Percentiles rank a stretch among this genome's conserved stretches.
These are phyloP conservation scores for Anaspis maculata DNA, from an alignment of 2,888 invertebrate species.

Conservation along the genomic window DNA sequence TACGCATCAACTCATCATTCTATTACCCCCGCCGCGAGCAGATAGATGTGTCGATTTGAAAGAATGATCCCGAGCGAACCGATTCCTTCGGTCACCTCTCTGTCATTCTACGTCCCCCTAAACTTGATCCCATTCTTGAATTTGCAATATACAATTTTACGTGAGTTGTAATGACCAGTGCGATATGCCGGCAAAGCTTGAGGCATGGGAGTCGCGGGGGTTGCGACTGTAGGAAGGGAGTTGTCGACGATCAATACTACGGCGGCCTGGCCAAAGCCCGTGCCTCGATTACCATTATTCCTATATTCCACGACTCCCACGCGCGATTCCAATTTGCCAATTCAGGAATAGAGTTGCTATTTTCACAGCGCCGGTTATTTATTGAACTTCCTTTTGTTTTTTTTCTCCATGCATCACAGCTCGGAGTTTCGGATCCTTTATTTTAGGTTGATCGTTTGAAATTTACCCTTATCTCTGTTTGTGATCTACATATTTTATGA, in stretches of 20 bases:
- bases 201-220: conserved; percentile 17
- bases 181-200: conserved; percentile 20
- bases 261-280: conserved; percentile 37
- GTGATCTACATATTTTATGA: no score
- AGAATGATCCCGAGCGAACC: no score
- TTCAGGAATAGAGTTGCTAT: conserved; percentile 1
- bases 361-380: neutral
- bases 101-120: no score
- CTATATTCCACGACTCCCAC: conserved; percentile 16
- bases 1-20: no score
- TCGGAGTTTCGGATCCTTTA: no score
- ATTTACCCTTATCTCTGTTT: no score
- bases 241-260: conserved; percentile 38
- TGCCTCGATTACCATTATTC: conserved; percentile 24
- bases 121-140: conserved; percentile 1
- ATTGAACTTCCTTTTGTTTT: neutral
- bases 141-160: neutral
- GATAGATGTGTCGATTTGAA: no score
- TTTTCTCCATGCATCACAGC: neutral
- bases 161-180: conserved; percentile 21
- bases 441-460: no score
- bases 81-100: no score
- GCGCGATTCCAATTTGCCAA: conserved; percentile 12
- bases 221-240: conserved; percentile 30
- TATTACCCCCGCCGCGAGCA: no score